Evolutionary conservation across 2,113 vertebrate species (phyloP), one percentile per base, ranked within the genome.

Genomic region (Gracilinanus agilis): DNA sequence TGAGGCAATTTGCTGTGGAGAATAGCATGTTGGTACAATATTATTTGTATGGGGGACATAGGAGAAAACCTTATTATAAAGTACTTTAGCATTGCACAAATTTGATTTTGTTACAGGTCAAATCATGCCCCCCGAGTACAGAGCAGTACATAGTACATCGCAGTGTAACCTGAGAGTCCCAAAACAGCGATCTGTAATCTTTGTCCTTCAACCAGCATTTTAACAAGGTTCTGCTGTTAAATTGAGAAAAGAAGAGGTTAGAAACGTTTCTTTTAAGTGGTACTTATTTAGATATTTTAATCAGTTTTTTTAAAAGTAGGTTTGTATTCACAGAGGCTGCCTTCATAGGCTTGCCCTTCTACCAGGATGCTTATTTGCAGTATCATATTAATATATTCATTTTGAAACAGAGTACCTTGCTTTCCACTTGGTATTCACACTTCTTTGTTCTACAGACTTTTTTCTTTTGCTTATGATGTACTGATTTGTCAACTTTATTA

Each of bases 401-500:
- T 92, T 91, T 93, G 23, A 95, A 56, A 23, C 90, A 92, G 90
- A 93, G 44, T 92, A 93, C 25, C 11, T 95, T 92, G 3, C 6
- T 58, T 3, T 88, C 11, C 93, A 89, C 88, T 10, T 95, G 55
- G 3, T 89, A 89, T 61, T 92, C 56, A 83, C 25, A 91, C 54
- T 55, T 7, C 56, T 90, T 25, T 49, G 21, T 92, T 91, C 89
- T 94, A 54, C 4, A 89, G 90, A 40, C 53, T 90, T 94, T 16
- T 29, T 93, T 0, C 55, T 89, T 55, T 54, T 54, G n/a, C 40
- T 95, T 91, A 3, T 97, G 95, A 34, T 53, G 6, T 92, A 49
- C 13, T 96, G 54, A 95, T 93, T 95, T 94, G 34, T 96, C 90
- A 96, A 90, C 56, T 83, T 83, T 94, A 61, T 95, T 92, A 93